Conservation (phyloP, 2,888 invertebrate genomes). For the Epirrhoe tristata region DNA sequence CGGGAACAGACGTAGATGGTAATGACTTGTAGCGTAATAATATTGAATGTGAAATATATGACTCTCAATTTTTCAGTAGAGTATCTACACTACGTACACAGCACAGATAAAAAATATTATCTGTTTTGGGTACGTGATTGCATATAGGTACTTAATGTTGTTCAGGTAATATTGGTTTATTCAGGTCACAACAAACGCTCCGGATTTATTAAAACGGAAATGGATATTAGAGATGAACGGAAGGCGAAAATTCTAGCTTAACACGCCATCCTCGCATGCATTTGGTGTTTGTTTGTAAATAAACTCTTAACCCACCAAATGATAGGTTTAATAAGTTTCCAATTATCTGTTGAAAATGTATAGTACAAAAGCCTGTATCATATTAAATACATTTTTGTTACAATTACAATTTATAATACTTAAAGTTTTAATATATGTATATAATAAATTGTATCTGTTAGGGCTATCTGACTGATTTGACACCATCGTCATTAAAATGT, state of each 20-base stretch:
- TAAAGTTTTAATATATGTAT: too few species aligned
- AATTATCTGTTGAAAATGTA: neutral
- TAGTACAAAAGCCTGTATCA: neutral
- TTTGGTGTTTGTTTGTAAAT: constrained; percentile 26
- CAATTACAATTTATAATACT: too few species aligned
- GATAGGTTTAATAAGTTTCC: too few species aligned
- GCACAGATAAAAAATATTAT: neutral
- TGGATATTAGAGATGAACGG: constrained; percentile 69
- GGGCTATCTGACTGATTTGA: neutral
- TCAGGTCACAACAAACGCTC: constrained; percentile 47
- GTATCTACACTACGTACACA: neutral
- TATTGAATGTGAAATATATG: neutral
- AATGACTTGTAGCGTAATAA: neutral
- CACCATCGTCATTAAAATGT: constrained; percentile 2
- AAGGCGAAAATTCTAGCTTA: constrained; percentile 64
- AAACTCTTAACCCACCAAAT: constrained; percentile 8
- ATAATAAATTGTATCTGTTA: neutral
- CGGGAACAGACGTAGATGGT: constrained; percentile 30
- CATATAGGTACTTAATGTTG: neutral
- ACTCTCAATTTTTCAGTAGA: neutral
- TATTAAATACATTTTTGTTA: constrained; percentile 1
- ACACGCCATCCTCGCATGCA: constrained; percentile 58
- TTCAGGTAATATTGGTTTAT: constrained; percentile 40
- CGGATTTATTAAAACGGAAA: constrained; percentile 61
- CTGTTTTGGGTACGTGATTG: neutral